Base-by-base conservation (phyloP, 2,888 invertebrate species). In the Parascotia fuliginaria region DNA sequence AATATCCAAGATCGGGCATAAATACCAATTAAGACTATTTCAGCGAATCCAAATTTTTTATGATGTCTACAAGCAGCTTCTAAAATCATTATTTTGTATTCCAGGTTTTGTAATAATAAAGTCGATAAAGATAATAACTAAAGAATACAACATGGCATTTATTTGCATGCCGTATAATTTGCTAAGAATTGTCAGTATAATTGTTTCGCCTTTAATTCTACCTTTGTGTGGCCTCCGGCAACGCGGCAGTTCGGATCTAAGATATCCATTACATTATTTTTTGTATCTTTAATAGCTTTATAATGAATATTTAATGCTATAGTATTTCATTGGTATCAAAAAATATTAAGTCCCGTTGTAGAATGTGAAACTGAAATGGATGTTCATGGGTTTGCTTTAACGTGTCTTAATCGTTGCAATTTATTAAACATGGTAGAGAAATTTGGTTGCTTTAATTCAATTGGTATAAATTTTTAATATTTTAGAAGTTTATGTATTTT, bases 301-400 rank as follows among this genome's bases (percentile, higher is more conserved):
- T 69, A 65, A 69, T 63, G 69, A 65, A 60, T 58, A 50, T 56
- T 54, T 66, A 66, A 66, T 68, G 47, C 38, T 60, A 66, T 56
- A 59, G 55, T 51, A 61, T 61, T 55, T 48, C 44, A 14, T 39
- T 12, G 37, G 28, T 15, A 14, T 29, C 34, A 52, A 61, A 59
- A 66, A 55, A 48, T 13, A 22, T 46, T 28, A 29, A 14, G 27
- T n/a, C 16, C 19, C 33, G 36, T 12, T 9, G 19, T 14, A 19
- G 9, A 33, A 42, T 22, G 4, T 9, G 19, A 40, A 15, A 5
- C 4, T 9, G 19, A 40, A 15, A 19, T 19, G 9, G 1, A 34
- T 34, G 9, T 16, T 34, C 16, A 3, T 16, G 13, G 16, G 3
- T 34, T 34, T 19, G 16, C 11, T 34, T 16, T 16, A n/a, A 11